Evolutionary conservation across 2,888 invertebrate genomes (phyloP).

Genomic region (Loripinus fragilis): DNA sequence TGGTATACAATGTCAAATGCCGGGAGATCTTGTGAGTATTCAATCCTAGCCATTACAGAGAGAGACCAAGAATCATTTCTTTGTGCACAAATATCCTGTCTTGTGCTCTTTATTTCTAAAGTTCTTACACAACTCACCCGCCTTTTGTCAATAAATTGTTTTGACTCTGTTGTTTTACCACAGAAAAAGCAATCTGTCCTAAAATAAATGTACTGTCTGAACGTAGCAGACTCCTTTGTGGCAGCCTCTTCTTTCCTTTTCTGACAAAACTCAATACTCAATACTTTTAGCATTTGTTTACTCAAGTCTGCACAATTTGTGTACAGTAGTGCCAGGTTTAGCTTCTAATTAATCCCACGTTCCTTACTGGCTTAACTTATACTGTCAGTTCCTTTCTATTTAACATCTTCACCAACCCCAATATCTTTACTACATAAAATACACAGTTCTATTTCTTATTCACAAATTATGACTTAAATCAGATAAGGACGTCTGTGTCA

Average conservation of each 20-base stretch:
- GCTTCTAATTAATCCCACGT: slow-evolving; percentile 23
- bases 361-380: slow-evolving; percentile 20
- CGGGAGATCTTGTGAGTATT: slow-evolving; percentile 20
- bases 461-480: too few relatives aligned
- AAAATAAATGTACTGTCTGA: slow-evolving; percentile 22
- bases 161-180: slow-evolving; percentile 20
- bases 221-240: slow-evolving; percentile 15
- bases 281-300: slow-evolving; percentile 26
- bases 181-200: slow-evolving; percentile 16
- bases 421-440: slow-evolving; percentile 20
- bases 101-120: slow-evolving; percentile 4
- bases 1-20: slow-evolving; percentile 32
- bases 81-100: slow-evolving; percentile 20
- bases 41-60: slow-evolving; percentile 22
- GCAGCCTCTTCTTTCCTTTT: not conserved
- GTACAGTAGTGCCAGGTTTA: slow-evolving; percentile 11
- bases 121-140: not conserved
- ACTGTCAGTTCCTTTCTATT: slow-evolving; percentile 14
- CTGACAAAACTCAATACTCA: slow-evolving; percentile 1
- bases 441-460: slow-evolving; percentile 27
- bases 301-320: slow-evolving; percentile 23
- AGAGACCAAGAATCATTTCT: slow-evolving; percentile 28
- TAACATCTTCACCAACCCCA: not conserved
- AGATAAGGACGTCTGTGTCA: too few relatives aligned
- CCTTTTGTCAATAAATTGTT: slow-evolving; percentile 1